Evolutionary conservation across 2,888 invertebrate genomes (phyloP), one percentile per base, ranked within the genome.

Genomic region (Andrena dorsata): DNA sequence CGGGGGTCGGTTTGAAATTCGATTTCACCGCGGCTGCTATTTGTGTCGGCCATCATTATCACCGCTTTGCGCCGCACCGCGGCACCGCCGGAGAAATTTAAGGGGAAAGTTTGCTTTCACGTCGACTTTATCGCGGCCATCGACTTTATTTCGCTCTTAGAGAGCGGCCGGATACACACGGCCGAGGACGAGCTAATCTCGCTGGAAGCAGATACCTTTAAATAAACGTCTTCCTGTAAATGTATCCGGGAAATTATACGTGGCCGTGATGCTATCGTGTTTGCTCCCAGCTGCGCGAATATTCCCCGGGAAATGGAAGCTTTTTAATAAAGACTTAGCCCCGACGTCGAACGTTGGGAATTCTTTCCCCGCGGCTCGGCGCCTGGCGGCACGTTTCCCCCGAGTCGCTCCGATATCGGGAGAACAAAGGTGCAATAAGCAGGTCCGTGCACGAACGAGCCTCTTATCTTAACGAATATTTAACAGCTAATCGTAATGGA

Each of bases 181-280:
- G 65, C 13, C 23, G 60, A 61, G 47, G 47, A 74, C 26, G 82
- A 72, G 68, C 74, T 82, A 83, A 82, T 83, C 83, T 79, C 75
- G 60, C 64, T 53, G 56, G 28, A 49, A 64, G 75, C 72, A 56
- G 75, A 79, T 82, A 79, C 79, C 76, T 76, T 72, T 49, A 56
- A 82, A 83, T 82, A 82, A 83, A 83, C 82, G 83, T 82, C 69
- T 68, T 32, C 53, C 75, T 65, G 78, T 61, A 82, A 79, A 83
- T 76, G 82, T 76, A 75, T 76, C 82, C 69, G 66, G 68, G 64
- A 73, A 82, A 83, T 83, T 83, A 79, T 79, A 83, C 75, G 79
- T 23, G 75, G 35, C 49, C 58, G n/a, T 20, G 82, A 83, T 82
- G 53, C 30, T 73, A 82, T 82, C 83, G 64, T 16, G 58, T 72